A percentile compares a stretch with the other conserved stretches of the same genome.
These are phyloP conservation scores for Cordylochernes scorpioides DNA, from an alignment of 2,888 invertebrate genomes.

Conservation along the genomic window DNA sequence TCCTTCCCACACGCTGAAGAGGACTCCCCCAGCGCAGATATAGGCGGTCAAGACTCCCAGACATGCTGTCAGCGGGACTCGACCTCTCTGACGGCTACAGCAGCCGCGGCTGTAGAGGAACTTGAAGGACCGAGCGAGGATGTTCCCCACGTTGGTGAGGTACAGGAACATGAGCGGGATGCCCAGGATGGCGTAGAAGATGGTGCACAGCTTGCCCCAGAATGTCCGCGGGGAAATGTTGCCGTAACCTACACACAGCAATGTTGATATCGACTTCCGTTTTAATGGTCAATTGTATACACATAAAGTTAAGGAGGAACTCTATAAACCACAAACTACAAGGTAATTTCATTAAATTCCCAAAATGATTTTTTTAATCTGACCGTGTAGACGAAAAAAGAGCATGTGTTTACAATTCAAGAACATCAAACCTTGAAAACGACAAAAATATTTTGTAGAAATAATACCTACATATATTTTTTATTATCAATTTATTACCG, in stretches of 20 bases:
- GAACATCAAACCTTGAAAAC: no score
- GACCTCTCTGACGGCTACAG: constrained; percentile 20
- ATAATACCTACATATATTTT: no score
- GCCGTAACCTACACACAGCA: constrained; percentile 14
- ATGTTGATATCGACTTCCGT: no score
- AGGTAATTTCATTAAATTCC: no score
- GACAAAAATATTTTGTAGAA: no score
- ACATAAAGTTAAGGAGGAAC: no score
- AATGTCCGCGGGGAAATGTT: constrained; percentile 14
- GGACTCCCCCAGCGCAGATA: constrained; percentile 59
- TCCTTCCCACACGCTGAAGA: constrained; percentile 73
- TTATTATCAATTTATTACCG: no score
- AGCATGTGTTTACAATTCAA: no score
- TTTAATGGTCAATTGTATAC: no score
- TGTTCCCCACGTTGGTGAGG: constrained; percentile 58
- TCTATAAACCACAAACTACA: no score
- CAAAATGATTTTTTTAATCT: no score
- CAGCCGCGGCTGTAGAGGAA: constrained; percentile 14
- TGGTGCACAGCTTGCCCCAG: constrained; percentile 14
- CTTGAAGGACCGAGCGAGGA: constrained; percentile 25
- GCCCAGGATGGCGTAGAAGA: constrained; percentile 50
- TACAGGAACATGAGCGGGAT: constrained; percentile 65
- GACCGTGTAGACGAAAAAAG: no score
- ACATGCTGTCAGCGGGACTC: constrained; percentile 61
- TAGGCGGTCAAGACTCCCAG: constrained; percentile 64